A percentile compares a stretch with the other conserved stretches of the same genome.
phyloP scores from a whole-genome alignment of 2,113 vertebrate genomes.

The Microtus montanus region DNA sequence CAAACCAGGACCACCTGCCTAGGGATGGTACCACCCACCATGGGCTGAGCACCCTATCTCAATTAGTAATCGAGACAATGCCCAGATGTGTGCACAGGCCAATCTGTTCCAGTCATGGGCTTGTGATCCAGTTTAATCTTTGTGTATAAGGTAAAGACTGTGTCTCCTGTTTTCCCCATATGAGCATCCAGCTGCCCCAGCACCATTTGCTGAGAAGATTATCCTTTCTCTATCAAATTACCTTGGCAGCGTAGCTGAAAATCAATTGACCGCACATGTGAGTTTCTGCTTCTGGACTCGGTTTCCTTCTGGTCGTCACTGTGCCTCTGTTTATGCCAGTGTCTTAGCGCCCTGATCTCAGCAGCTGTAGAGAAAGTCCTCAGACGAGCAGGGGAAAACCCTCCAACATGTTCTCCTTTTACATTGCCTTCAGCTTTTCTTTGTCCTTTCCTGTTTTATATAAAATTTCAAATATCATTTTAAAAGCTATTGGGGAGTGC shows the following conservation, averaged over 20 bases:
- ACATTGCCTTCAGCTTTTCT: constrained; percentile 15
- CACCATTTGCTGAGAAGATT: neutral
- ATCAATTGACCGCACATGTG: neutral
- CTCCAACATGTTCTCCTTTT: neutral
- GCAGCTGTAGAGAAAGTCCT: neutral
- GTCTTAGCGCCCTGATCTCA: neutral
- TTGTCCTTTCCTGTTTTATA: constrained; percentile 27
- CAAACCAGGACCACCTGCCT: neutral
- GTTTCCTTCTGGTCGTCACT: neutral
- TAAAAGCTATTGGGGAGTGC: neutral
- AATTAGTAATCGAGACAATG: neutral
- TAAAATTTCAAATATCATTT: constrained; percentile 46
- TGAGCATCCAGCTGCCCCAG: constrained; percentile 25
- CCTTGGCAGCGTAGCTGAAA: neutral
- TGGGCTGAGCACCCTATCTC: neutral
- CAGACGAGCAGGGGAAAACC: neutral
- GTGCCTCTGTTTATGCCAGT: neutral
- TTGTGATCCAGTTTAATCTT: constrained; percentile 37
- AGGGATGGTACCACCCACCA: neutral
- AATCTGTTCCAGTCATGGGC: neutral
- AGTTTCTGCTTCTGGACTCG: neutral
- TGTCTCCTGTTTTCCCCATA: neutral
- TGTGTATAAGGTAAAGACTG: constrained; percentile 2
- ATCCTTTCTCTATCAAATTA: constrained; percentile 2
- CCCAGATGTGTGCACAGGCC: neutral